A percentile compares a stretch with the other conserved stretches of the same genome.
Evolutionary conservation across 2,113 vertebrate genomes (phyloP).

Genomic region (Calidris pygmaea): DNA sequence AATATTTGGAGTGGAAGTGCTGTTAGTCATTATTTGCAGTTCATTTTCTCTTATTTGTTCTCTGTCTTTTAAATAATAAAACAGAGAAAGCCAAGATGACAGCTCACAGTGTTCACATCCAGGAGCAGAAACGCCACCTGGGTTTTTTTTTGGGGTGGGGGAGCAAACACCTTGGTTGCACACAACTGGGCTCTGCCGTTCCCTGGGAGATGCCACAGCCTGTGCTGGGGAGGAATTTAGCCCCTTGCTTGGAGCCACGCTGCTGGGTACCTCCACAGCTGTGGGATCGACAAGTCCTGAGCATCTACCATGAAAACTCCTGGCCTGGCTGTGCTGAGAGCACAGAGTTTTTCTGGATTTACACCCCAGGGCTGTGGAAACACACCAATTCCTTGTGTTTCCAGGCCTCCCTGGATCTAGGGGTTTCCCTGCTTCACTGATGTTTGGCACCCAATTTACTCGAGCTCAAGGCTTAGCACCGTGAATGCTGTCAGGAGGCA

Average conservation of each 20-base stretch:
- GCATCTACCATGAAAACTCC: background rate
- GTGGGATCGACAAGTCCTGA: background rate
- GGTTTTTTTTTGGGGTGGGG: background rate
- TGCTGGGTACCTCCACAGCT: accelerated
- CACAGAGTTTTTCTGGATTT: background rate
- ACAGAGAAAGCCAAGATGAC: background rate
- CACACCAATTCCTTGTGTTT: background rate
- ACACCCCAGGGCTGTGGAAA: background rate
- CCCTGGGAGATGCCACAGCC: background rate
- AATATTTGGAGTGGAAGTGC: constrained; percentile 49
- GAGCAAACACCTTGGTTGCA: background rate
- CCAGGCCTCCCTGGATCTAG: background rate
- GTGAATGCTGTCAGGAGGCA: constrained; percentile 5
- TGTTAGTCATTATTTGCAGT: constrained; percentile 62
- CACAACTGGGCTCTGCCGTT: background rate
- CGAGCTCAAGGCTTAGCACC: background rate
- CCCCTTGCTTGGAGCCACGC: accelerated
- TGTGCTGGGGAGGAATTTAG: background rate
- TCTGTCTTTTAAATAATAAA: constrained; percentile 57
- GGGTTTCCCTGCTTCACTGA: background rate
- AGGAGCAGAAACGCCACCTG: background rate
- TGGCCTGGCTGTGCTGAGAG: accelerated
- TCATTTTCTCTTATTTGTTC: constrained; percentile 67
- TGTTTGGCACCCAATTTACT: background rate
- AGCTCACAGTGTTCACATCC: background rate